phyloP scores from a whole-genome alignment of 2,797 vertebrate genomes.

The Parotocinclus haroldoi region DNA sequence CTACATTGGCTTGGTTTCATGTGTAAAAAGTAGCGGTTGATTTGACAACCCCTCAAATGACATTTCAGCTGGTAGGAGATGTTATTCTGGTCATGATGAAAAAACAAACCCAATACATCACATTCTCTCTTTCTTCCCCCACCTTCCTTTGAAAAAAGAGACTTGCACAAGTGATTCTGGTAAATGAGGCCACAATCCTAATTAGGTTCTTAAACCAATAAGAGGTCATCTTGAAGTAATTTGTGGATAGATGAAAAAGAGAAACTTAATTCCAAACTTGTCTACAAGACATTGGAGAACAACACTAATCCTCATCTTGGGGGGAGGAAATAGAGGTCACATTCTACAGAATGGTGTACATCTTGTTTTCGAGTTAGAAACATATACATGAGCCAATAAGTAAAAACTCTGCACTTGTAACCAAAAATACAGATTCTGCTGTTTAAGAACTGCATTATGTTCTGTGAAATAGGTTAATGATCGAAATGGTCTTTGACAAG shows the following conservation, averaged over 20 bases:
- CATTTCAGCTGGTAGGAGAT: conserved; percentile 49
- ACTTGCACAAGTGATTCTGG: conserved; percentile 51
- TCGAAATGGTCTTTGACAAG: too few species aligned
- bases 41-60: conserved; percentile 45
- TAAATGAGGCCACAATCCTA: conserved; percentile 52
- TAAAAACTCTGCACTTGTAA: too few species aligned
- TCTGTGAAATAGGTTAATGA: too few species aligned
- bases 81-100: conserved; percentile 54
- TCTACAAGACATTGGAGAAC: conserved; percentile 28
- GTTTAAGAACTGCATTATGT: too few species aligned
- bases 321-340: conserved; percentile 21
- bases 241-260: conserved; percentile 48
- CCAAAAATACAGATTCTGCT: too few species aligned
- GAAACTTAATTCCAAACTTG: conserved; percentile 35
- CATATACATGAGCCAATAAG: too few species aligned
- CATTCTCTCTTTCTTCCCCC: conserved; percentile 23
- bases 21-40: conserved; percentile 40
- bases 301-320: conserved; percentile 32
- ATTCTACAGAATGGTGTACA: background rate
- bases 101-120: conserved; percentile 46
- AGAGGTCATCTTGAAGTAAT: conserved; percentile 55
- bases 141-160: conserved; percentile 29
- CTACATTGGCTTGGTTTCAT: conserved; percentile 37
- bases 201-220: conserved; percentile 50
- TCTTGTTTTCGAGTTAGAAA: too few species aligned